Evolutionary conservation across 1,140 invertebrate species (phyloP).

Genomic region (Euura saliciscinereae): DNA sequence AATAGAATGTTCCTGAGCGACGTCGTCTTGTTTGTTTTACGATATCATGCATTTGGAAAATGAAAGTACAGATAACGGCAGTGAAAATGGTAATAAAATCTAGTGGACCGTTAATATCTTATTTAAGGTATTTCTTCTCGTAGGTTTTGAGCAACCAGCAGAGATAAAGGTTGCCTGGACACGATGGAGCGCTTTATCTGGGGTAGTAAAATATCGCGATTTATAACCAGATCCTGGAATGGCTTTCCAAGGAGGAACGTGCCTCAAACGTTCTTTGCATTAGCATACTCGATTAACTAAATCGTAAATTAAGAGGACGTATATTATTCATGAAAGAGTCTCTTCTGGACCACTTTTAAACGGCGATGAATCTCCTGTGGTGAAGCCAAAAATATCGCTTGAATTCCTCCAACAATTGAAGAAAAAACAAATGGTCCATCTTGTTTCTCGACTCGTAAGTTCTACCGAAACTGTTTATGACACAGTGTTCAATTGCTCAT

Average conservation of each 20-base stretch:
- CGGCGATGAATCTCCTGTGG: no score
- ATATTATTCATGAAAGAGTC: neutral
- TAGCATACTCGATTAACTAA: constrained; percentile 5
- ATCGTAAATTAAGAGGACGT: neutral
- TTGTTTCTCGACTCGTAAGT: no score
- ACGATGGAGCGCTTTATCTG: neutral
- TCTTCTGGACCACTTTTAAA: no score
- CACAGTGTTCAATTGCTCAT: no score
- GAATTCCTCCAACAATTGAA: no score
- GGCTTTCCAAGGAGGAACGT: neutral
- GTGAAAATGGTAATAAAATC: neutral
- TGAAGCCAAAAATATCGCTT: no score
- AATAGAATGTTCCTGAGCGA: neutral
- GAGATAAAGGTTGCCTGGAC: neutral
- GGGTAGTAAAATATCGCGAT: neutral
- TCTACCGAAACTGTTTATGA: no score
- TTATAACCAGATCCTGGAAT: neutral
- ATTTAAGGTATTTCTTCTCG: neutral
- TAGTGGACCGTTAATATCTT: neutral
- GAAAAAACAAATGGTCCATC: no score
- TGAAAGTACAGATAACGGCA: no score
- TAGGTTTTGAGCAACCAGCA: neutral
- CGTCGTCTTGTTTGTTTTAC: no score
- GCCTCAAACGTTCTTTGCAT: neutral
- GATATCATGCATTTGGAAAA: no score